A percentile compares a stretch with the other conserved stretches of the same genome.
These are phyloP conservation scores for Caenorhabditis sp. DNA, from an alignment of 2,888 invertebrate species.

Conservation along the genomic window DNA sequence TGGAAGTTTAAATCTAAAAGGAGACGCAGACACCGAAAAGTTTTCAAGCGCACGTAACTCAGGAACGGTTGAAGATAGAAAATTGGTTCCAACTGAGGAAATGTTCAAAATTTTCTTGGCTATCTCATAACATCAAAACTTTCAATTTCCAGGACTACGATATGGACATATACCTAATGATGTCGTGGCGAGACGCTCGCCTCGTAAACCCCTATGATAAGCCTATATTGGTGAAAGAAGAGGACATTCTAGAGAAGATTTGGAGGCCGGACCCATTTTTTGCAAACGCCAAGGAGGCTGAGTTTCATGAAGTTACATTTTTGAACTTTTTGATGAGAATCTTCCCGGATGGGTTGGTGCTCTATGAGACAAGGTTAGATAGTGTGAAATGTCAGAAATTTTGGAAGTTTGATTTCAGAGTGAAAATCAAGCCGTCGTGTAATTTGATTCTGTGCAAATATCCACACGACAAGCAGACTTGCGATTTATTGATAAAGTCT, in stretches of 20 bases:
- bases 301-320: conserved; percentile 83
- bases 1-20: too few species aligned
- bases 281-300: conserved; percentile 83
- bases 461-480: conserved; percentile 83
- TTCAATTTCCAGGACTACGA: conserved; percentile 80
- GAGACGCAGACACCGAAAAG: too few species aligned
- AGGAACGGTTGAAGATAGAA: background rate
- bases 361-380: conserved; percentile 81
- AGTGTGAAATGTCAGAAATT: background rate
- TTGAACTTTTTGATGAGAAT: conserved; percentile 83
- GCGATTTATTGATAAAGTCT: conserved; percentile 82
- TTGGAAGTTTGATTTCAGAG: conserved; percentile 66
- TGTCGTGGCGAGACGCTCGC: conserved; percentile 82
- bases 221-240: conserved; percentile 82
- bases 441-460: conserved; percentile 83
- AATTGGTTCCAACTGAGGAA: too few species aligned
- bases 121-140: background rate
- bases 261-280: conserved; percentile 82
- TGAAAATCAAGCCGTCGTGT: conserved; percentile 82
- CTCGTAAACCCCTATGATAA: conserved; percentile 81
- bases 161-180: conserved; percentile 82
- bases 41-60: too few species aligned
- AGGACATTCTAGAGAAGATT: conserved; percentile 80
- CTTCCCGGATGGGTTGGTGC: conserved; percentile 81
- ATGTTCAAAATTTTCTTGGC: background rate